Evolutionary conservation across 2,797 vertebrate genomes (phyloP), one percentile per base, ranked within the genome.

Genomic region (Okamejei kenojei): DNA sequence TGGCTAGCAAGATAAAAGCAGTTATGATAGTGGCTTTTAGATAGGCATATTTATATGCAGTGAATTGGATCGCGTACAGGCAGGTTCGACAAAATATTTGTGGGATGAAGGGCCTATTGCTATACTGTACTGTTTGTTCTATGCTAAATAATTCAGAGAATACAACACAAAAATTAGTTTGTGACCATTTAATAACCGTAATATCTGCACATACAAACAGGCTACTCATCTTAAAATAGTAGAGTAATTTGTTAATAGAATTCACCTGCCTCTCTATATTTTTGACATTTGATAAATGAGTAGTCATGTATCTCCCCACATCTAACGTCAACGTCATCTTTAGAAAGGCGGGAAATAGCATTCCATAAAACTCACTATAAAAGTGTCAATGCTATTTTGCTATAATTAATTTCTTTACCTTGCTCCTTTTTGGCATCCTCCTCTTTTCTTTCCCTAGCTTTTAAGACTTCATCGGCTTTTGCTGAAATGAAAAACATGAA

Each of bases 381-480:
- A 92, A 74, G 7, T 29, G 7, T 58, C 29, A 63, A 45, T 19
- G 65, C n/a, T 71, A 23, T 26, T 88, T 76, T 54, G 38, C 6
- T 15, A 23, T 58, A 92, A 54, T 29, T 15, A 17, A 92, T 26
- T 68, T 88, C 1, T 65, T 96, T 96, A 99, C 98, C 98, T 95
- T 98, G 97, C 71, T 98, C 97, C 94, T 97, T 98, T 94, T 96
- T 97, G 4, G 97, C 97, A 94, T 98, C 98, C 93, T 98, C 98
- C 93, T 98, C 98, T 94, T 96, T 97, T 95, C 97, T 98, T 94
- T 98, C 97, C 96, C 98, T 99, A 94, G 98, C 98, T 95, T 97
- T 98, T 94, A 99, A 94, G 0, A 96, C 97, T 96, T 99, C 98
- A 68, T 99, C 98, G 11, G 98, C 98, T 96, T 98, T 99, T 73